phyloP scores from a whole-genome alignment of 2,888 invertebrate genomes.

The Myopa testacea region DNA sequence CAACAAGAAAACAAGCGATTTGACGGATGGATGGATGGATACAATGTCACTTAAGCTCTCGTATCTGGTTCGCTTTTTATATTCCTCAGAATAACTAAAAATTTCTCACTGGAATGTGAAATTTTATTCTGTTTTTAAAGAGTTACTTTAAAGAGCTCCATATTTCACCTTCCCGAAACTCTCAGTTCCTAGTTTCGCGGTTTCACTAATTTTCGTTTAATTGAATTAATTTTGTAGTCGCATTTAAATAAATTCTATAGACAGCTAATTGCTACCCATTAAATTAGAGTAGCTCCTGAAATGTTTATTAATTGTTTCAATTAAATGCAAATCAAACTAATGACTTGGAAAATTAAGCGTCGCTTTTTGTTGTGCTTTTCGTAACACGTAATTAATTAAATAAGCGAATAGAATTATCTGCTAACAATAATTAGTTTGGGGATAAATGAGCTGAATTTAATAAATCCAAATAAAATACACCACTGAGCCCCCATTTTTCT shows the following conservation, averaged over 20 bases:
- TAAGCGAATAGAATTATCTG: not conserved
- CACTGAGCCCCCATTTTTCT: too few species aligned
- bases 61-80: too few species aligned
- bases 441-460: not conserved
- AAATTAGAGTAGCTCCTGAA: not conserved
- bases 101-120: too few species aligned
- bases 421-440: not conserved
- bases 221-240: too few species aligned
- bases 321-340: conserved; percentile 21
- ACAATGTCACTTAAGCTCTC: too few species aligned
- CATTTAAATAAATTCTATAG: not conserved
- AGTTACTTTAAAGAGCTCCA: too few species aligned
- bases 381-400: not conserved
- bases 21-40: too few species aligned
- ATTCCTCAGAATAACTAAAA: too few species aligned
- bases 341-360: not conserved
- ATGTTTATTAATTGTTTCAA: conserved; percentile 14
- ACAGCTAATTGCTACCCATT: not conserved
- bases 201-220: not conserved
- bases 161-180: not conserved
- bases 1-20: too few species aligned
- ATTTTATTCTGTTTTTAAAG: too few species aligned
- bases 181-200: not conserved
- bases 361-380: too few species aligned
- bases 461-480: too few species aligned